Evolutionary conservation across 2,113 vertebrate species (phyloP), one percentile per base, ranked within the genome.

Genomic region (Podilymbus podiceps): DNA sequence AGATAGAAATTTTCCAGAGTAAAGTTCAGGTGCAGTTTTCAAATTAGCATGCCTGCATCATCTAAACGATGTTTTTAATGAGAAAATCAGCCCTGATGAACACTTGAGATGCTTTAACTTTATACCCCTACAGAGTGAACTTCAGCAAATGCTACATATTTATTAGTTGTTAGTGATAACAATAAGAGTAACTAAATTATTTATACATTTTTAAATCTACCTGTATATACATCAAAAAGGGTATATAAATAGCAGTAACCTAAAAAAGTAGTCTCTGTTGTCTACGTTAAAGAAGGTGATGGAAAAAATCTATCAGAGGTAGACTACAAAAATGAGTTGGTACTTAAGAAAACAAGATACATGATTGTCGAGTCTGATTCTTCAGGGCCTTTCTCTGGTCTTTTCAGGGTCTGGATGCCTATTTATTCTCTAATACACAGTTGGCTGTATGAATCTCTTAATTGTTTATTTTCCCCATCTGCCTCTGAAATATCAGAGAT

Each of bases 401-500:
- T 86, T 81, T 77, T 67, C 40, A 35, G 52, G 7, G 21, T 67
- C 50, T 91, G 18, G 8, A 63, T 86, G 38, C 50, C 42, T 67
- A 21, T 62, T 90, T 67, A 21, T 62, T 90, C 12, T 38, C 20
- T 82, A 80, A 50, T 46, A 76, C 50, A 53, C 33, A 73, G 19
- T 53, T 76, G 72, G 9, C 56, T 90, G 28, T 74, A 11, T 59
- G 42, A 23, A 63, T 21, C 68, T 95, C 93, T 81, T 56, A 12
- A 30, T 95, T 95, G 60, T 55, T 95, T 95, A 38, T 90, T 90
- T 95, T 86, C 21, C 17, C 38, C 76, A 63, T 89, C 83, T 87
- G 73, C 72, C 49, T 74, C 49, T 83, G 64, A 74, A 87, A 74
- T 85, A 84, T 81, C 68, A 59, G 67, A 80, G 20, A 44, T 77